phyloP scores from a whole-genome alignment of 2,888 invertebrate species.

The Diaperis boleti region DNA sequence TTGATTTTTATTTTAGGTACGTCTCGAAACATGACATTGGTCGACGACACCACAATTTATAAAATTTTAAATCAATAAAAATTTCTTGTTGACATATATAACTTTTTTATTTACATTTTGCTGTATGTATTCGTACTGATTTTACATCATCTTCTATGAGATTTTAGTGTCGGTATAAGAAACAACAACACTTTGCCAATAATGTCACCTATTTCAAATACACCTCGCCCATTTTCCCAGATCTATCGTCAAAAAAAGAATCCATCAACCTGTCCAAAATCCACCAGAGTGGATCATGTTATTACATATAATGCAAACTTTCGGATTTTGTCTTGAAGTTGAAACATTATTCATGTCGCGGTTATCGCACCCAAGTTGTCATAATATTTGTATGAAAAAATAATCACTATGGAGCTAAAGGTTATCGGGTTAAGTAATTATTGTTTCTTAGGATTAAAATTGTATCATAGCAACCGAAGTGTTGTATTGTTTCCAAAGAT shows the following conservation, averaged over 20 bases:
- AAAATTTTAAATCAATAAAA: too few species aligned
- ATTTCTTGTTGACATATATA: too few species aligned
- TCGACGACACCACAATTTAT: too few species aligned
- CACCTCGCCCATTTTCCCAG: not conserved
- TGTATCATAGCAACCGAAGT: not conserved
- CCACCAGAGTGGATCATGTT: not conserved
- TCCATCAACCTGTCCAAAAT: not conserved
- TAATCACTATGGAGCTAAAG: not conserved
- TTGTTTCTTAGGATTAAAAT: not conserved
- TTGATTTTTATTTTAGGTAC: too few species aligned
- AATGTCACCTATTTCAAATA: too few species aligned
- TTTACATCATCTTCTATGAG: too few species aligned
- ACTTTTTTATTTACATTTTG: too few species aligned
- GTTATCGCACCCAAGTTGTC: not conserved
- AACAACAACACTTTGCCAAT: too few species aligned
- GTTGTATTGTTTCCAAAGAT: not conserved
- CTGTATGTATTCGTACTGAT: too few species aligned
- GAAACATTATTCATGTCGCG: not conserved
- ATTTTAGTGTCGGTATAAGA: too few species aligned
- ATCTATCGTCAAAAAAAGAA: not conserved
- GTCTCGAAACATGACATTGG: too few species aligned
- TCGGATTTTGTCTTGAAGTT: not conserved
- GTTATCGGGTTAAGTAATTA: conserved; percentile 10
- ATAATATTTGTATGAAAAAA: conserved; percentile 8
- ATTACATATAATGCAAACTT: not conserved